These are phyloP conservation scores for Pseudopipra pipra DNA, from an alignment of 2,113 vertebrate species.

Conservation along the genomic window DNA sequence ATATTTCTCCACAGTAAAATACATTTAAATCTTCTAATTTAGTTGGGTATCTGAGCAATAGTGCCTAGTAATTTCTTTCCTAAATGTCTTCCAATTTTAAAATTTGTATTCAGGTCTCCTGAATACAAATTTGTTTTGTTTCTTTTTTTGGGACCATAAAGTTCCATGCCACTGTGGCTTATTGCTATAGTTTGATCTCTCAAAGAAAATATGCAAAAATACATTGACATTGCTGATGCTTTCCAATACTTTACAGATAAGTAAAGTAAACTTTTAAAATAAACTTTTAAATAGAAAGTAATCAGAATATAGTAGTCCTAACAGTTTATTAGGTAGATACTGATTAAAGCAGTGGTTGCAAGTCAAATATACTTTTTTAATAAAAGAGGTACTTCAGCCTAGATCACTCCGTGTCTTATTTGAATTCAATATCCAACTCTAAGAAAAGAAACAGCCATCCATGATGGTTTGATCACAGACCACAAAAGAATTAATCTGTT, in stretches of 20 bases:
- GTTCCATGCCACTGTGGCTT: background rate
- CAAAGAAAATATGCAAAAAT: background rate
- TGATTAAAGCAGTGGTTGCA: background rate
- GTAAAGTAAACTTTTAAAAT: background rate
- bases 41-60: background rate
- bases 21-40: slow-evolving; percentile 6
- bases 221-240: background rate
- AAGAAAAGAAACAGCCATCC: background rate
- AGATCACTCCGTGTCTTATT: background rate
- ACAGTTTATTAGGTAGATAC: background rate
- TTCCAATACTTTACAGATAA: background rate
- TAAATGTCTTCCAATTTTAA: slow-evolving; percentile 11
- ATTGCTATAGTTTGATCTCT: background rate
- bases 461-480: background rate
- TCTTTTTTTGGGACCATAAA: background rate
- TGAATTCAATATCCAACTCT: background rate
- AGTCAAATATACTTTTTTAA: background rate
- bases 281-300: background rate
- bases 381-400: slow-evolving; percentile 11
- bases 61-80: background rate
- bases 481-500: slow-evolving; percentile 7
- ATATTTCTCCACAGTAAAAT: background rate
- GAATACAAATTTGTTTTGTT: background rate
- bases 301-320: background rate
- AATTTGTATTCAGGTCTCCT: background rate